Evolutionary conservation across 2,888 invertebrate species (phyloP).

Genomic region (Acrobasis repandana): DNA sequence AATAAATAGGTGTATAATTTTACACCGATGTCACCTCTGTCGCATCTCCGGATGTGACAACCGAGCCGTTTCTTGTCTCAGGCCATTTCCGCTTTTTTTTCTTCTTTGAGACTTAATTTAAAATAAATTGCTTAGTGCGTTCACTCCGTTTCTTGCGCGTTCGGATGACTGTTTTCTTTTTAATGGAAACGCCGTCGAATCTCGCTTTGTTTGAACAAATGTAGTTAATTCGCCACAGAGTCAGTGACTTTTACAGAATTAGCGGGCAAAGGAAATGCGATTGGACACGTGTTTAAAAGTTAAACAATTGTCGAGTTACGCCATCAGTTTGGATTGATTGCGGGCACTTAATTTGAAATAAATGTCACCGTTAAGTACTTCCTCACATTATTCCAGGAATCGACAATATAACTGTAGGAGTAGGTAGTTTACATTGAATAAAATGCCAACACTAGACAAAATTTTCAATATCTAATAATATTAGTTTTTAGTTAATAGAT

Average conservation of each 20-base stretch:
- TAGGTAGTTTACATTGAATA: no score
- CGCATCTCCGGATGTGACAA: constrained; percentile 63
- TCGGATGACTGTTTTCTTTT: constrained; percentile 33
- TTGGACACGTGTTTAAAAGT: constrained; percentile 35
- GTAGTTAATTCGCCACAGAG: constrained; percentile 50
- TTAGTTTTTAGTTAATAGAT: no score
- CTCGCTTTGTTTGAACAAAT: constrained; percentile 47
- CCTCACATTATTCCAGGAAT: constrained; percentile 6
- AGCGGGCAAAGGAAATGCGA: constrained; percentile 50
- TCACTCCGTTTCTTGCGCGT: constrained; percentile 52
- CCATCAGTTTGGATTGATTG: constrained; percentile 9
- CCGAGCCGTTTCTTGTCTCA: constrained; percentile 44
- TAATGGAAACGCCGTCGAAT: constrained; percentile 39
- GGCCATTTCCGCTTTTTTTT: constrained; percentile 47
- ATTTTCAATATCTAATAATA: no score
- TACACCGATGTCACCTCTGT: constrained; percentile 35
- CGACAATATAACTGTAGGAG: background rate
- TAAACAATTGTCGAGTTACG: constrained; percentile 18
- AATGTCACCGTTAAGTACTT: constrained; percentile 5
- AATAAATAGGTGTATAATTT: constrained; percentile 53
- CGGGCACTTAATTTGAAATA: background rate
- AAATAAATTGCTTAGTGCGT: constrained; percentile 65
- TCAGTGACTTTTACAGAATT: constrained; percentile 45
- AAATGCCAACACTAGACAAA: no score
- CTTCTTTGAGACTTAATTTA: constrained; percentile 57